These are phyloP conservation scores for Agrochola lota DNA, from an alignment of 2,888 invertebrate species.

Conservation along the genomic window DNA sequence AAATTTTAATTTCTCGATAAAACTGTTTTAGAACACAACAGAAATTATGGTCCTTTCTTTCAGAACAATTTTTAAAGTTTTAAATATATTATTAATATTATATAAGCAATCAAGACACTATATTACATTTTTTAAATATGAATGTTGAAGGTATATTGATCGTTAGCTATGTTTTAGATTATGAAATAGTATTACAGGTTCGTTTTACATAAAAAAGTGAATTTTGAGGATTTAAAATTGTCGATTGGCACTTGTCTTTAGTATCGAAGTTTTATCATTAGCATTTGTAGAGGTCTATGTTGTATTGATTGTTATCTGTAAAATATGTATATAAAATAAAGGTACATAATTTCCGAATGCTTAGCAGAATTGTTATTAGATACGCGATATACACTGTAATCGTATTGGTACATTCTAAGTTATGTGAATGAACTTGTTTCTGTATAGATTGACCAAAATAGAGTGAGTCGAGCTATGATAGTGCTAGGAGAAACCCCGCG, in stretches of 20 bases:
- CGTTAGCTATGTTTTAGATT: conserved; percentile 33
- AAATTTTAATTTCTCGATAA: conserved; percentile 19
- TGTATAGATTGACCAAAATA: neutral
- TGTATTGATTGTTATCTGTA: neutral
- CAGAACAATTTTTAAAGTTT: conserved; percentile 9
- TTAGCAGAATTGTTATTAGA: neutral
- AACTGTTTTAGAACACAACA: conserved; percentile 12
- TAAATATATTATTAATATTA: neutral
- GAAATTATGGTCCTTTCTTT: conserved; percentile 45
- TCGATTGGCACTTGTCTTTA: neutral
- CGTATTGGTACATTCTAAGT: neutral
- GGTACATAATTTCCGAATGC: neutral
- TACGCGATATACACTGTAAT: conserved; percentile 11
- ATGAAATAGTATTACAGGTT: neutral
- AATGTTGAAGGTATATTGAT: conserved; percentile 28
- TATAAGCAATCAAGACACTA: conserved; percentile 28
- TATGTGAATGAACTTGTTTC: conserved; percentile 4
- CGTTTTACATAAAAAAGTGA: neutral
- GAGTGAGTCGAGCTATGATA: neutral
- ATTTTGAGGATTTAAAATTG: neutral
- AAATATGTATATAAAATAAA: neutral
- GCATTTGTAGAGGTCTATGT: conserved; percentile 1
- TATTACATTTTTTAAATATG: conserved; percentile 25
- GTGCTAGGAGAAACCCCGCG: too few species aligned
- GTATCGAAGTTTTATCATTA: conserved; percentile 6